Base-by-base conservation (phyloP, 2,113 vertebrate species). In the Shinisaurus crocodilurus region DNA sequence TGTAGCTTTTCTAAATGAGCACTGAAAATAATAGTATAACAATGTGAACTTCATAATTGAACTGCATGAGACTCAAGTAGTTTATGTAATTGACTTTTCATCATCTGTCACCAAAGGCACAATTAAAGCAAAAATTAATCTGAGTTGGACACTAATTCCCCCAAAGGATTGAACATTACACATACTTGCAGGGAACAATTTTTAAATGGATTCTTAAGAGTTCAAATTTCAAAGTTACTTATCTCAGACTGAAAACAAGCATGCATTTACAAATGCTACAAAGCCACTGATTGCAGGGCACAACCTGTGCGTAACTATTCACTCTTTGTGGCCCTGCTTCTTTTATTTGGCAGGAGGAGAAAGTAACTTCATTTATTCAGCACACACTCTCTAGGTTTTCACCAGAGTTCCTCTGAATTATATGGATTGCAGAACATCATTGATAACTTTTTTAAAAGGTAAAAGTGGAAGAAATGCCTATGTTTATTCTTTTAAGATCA, bases 111-210 rank as follows among this genome's bases (percentile, higher is more conserved):
- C 1, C 0, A 92, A 95, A 95, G 88, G 27, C 85, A 80, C 89
- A 93, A 96, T 94, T 94, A 95, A 92, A 95, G n/a, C 0, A 5
- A 96, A 94, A 94, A 83, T 43, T 94, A 91, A 94, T 87, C 82
- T 94, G 81, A 92, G 79, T 88, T 91, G 50, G 76, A 94, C 69
- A 85, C 10, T 90, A 95, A 94, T 92, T 94, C 82, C 29, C 84
- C 92, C 88, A 89, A 93, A 91, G 27, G 60, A 94, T 57, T 82
- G 92, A 94, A 50, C 3, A 92, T 60, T 92, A 54, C 45, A 81
- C 25, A 48, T 37, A 48, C 45, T 12, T 91, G 10, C 74, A 94
- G 20, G 93, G 34, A 75, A 83, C 10, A 92, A n/a, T 1, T 48
- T 87, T 13, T 6, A 18, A 89, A 88, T 13, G 88, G 89, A 9